These are phyloP conservation scores for Anguilla megastoma DNA, from an alignment of 2,797 vertebrate species.

Conservation along the genomic window DNA sequence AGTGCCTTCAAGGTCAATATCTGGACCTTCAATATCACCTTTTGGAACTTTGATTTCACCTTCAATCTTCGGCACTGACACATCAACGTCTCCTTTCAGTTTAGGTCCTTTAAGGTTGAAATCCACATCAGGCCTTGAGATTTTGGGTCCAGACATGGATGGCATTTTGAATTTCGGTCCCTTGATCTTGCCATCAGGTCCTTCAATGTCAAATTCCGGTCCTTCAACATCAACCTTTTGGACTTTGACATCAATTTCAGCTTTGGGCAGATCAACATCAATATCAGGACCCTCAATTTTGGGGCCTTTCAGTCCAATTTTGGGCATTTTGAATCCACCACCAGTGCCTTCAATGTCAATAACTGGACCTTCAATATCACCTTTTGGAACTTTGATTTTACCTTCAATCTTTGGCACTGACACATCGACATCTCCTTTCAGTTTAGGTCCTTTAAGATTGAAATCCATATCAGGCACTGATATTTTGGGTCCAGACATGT, in stretches of 20 bases:
- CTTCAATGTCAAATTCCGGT: not conserved
- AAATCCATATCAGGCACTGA: slow-evolving; percentile 66
- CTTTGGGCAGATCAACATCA: not conserved
- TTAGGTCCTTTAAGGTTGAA: slow-evolving; percentile 18
- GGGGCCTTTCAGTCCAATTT: not conserved
- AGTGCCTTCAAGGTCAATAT: slow-evolving; percentile 34
- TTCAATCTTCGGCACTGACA: slow-evolving; percentile 22
- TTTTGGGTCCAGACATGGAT: slow-evolving; percentile 21
- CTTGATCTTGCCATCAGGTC: slow-evolving; percentile 12
- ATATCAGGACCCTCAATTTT: not conserved
- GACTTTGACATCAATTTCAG: not conserved
- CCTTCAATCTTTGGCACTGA: slow-evolving; percentile 46
- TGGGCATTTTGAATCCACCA: not conserved
- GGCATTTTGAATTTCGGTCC: slow-evolving; percentile 48
- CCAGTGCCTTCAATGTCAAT: not conserved
- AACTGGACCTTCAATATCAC: slow-evolving; percentile 34
- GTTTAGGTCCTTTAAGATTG: slow-evolving; percentile 67
- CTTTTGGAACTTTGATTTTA: slow-evolving; percentile 27
- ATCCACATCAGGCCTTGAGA: slow-evolving; percentile 24
- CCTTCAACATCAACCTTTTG: not conserved
- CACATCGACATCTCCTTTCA: slow-evolving; percentile 61
- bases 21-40: slow-evolving; percentile 22
- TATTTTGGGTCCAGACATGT: not conserved
- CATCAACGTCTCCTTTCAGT: slow-evolving; percentile 31
- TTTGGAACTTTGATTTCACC: slow-evolving; percentile 14